Base-by-base conservation (phyloP, 2,113 vertebrate species). In the Balaenoptera acutorostrata region DNA sequence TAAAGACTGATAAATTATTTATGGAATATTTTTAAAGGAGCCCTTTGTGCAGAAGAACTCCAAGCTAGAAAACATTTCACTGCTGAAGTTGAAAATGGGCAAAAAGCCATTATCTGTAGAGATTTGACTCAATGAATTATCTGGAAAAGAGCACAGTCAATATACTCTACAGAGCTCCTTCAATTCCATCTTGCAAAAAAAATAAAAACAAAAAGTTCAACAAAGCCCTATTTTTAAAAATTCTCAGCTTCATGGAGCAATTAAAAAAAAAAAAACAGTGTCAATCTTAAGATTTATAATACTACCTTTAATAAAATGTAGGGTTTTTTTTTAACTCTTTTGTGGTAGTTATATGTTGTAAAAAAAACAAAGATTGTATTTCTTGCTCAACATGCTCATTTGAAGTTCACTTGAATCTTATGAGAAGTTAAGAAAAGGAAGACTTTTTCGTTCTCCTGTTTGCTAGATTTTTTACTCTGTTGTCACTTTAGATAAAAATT, bases 221-320 rank as follows among this genome's bases (percentile, higher is more conserved):
- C 23, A 94, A 97, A 96, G 46, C 41, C 2, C 23, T 72, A 36
- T n/a, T 66, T 74, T 85, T 94, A 93, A 94, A 94, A 89, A 96
- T 96, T 69, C 33, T 64, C 93, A 68, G 44, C 59, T 96, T 95
- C 71, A 39, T 68, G 72, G 93, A 92, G 96, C 88, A 97, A 97
- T 95, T 97, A 96, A 94, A 95, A 33, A 96, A 95, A 33, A 96
- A 27, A 14, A 11, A 88, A 84, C 18, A 82, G 9, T 71, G 17
- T 39, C 89, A 39, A 81, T 27, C 21, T 81, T 15, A 57, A 96
- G 78, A 98, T 94, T 95, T 98, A 89, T 97, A 96, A 93, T 97
- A 31, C 85, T 93, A 55, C 10, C 52, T 98, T 98, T 98, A 98
- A 97, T 97, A 98, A 98, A 98, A 98, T 29, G 77, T 31, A 41